Conservation (phyloP, 2,797 vertebrate genomes). For the Otolemur crassicaudatus region DNA sequence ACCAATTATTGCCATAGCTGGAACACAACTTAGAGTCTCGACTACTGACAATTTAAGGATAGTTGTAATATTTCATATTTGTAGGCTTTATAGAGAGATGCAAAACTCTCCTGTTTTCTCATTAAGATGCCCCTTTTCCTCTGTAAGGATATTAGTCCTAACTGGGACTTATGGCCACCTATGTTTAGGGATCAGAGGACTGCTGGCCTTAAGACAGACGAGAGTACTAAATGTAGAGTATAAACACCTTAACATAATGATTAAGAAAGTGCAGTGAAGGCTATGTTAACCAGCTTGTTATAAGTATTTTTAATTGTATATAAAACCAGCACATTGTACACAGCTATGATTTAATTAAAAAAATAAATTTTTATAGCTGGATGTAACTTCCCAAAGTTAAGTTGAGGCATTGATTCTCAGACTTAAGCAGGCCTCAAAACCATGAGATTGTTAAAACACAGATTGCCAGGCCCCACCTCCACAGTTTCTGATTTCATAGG, state of each 20-base stretch:
- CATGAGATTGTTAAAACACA: background rate
- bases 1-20: background rate
- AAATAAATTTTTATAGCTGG: background rate
- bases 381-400: constrained; percentile 5
- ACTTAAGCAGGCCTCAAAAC: background rate
- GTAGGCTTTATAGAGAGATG: background rate
- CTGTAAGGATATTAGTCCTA: background rate
- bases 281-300: too few relatives aligned
- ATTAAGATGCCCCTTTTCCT: background rate
- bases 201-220: background rate
- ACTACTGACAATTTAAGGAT: background rate
- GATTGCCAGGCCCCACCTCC: background rate
- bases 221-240: background rate
- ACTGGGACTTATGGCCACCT: background rate
- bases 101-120: background rate
- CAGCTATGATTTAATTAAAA: too few relatives aligned
- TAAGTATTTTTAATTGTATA: too few relatives aligned
- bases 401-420: background rate
- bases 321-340: too few relatives aligned
- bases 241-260: too few relatives aligned
- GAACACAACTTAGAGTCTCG: constrained; percentile 31
- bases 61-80: background rate
- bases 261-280: too few relatives aligned
- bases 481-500: constrained; percentile 6
- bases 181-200: background rate